Conservation (phyloP, 2,888 invertebrate species). For the Latrodectus hesperus region DNA sequence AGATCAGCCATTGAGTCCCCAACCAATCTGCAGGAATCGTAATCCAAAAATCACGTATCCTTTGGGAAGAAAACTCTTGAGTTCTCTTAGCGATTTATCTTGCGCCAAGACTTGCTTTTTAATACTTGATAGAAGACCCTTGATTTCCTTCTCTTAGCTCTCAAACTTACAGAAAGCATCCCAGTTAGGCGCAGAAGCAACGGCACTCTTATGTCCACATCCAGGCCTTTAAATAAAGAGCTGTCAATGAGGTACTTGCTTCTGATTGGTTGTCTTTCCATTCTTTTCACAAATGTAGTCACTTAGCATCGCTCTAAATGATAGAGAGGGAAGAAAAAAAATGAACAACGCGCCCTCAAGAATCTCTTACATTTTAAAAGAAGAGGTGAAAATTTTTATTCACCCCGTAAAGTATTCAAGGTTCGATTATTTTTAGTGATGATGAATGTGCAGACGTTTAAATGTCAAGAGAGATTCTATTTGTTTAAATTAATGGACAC, state of each 20-base stretch:
- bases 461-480: conserved; percentile 60
- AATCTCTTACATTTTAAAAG: conserved; percentile 37
- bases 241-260: conserved; percentile 46
- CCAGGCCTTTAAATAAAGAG: conserved; percentile 45
- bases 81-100: background rate
- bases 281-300: conserved; percentile 40
- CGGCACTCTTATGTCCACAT: conserved; percentile 12
- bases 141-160: background rate
- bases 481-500: conserved; percentile 66
- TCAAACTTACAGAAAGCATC: background rate
- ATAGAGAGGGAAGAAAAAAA: conserved; percentile 40
- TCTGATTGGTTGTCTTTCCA: conserved; percentile 46
- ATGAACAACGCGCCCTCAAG: conserved; percentile 42
- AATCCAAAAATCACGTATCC: too few species aligned
- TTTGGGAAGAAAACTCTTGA: too few species aligned
- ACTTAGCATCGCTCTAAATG: conserved; percentile 60
- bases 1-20: too few species aligned
- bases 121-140: background rate
- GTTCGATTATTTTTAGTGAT: conserved; percentile 58
- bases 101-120: background rate
- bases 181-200: background rate
- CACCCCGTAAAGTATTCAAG: conserved; percentile 34
- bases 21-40: background rate
- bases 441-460: conserved; percentile 49
- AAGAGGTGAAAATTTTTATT: conserved; percentile 39